These are phyloP conservation scores for Argyresthia albistria DNA, from an alignment of 2,888 invertebrate genomes.

Conservation along the genomic window DNA sequence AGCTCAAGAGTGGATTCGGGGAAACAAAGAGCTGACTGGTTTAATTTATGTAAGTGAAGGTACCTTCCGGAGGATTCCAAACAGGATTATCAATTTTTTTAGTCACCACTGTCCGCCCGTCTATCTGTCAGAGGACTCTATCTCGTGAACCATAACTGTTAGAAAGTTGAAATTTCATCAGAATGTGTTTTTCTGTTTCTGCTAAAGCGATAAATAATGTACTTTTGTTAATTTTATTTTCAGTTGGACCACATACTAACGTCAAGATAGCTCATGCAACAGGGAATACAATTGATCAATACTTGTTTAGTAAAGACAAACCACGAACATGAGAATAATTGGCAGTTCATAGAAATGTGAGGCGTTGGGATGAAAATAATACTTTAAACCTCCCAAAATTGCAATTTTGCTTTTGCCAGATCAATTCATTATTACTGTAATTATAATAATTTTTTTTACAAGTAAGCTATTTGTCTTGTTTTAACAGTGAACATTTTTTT, in stretches of 20 bases:
- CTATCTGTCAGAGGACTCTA: neutral
- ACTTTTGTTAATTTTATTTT: neutral
- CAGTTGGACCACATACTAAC: neutral
- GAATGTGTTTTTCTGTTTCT: neutral
- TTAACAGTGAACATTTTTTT: no score
- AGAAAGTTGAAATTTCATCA: no score
- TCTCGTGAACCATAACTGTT: neutral
- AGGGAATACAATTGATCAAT: neutral
- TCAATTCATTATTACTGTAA: no score
- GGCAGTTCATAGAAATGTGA: no score
- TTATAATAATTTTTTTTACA: no score
- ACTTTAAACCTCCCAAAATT: no score
- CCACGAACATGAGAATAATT: neutral
- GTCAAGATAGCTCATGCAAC: slow-evolving; percentile 9
- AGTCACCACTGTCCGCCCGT: neutral
- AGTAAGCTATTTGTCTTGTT: no score
- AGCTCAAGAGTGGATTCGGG: neutral
- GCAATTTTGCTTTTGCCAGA: no score
- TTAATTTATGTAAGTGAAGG: neutral
- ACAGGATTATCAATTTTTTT: neutral
- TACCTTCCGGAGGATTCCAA: neutral
- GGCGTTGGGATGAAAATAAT: no score
- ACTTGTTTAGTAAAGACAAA: neutral
- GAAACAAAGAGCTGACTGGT: neutral
- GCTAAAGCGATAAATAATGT: no score